These are phyloP conservation scores for Diorhabda carinulata DNA, from an alignment of 1,140 invertebrate species.

Conservation along the genomic window DNA sequence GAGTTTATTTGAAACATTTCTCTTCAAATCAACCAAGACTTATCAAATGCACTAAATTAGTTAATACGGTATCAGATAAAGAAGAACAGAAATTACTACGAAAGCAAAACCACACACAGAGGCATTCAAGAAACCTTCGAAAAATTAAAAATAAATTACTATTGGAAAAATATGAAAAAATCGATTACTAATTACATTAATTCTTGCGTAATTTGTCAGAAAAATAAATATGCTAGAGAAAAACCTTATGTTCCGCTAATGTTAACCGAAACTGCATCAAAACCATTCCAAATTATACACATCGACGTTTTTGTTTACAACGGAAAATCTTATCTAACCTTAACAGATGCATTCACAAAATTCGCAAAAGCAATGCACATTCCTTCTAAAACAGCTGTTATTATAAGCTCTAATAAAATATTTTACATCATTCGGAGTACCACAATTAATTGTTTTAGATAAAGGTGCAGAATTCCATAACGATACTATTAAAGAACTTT, in stretches of 20 bases:
- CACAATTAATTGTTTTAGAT: slow-evolving; percentile 16
- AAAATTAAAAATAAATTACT: slow-evolving; percentile 24
- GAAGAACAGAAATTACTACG: slow-evolving; percentile 24
- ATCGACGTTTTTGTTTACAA: slow-evolving; percentile 5
- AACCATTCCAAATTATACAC: slow-evolving; percentile 2
- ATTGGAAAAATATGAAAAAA: slow-evolving; percentile 20
- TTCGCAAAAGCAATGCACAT: background rate
- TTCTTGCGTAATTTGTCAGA: slow-evolving; percentile 2
- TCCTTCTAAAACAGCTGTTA: background rate
- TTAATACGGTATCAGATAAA: slow-evolving; percentile 19
- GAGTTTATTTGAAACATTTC: slow-evolving; percentile 19
- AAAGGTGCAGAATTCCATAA: slow-evolving; percentile 25
- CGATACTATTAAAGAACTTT: slow-evolving; percentile 20
- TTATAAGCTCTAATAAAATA: background rate
- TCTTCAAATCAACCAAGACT: slow-evolving; percentile 15
- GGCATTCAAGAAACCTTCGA: slow-evolving; percentile 22
- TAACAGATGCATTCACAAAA: background rate
- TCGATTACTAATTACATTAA: slow-evolving; percentile 24
- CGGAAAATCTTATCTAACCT: background rate
- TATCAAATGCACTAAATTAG: slow-evolving; percentile 15
- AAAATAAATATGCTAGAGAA: background rate
- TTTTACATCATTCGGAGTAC: slow-evolving; percentile 9
- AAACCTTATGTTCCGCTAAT: background rate
- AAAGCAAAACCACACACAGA: slow-evolving; percentile 26
- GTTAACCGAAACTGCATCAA: slow-evolving; percentile 2